Base-by-base conservation (phyloP, 1,140 invertebrate genomes). In the Hypsibius dujardini region DNA sequence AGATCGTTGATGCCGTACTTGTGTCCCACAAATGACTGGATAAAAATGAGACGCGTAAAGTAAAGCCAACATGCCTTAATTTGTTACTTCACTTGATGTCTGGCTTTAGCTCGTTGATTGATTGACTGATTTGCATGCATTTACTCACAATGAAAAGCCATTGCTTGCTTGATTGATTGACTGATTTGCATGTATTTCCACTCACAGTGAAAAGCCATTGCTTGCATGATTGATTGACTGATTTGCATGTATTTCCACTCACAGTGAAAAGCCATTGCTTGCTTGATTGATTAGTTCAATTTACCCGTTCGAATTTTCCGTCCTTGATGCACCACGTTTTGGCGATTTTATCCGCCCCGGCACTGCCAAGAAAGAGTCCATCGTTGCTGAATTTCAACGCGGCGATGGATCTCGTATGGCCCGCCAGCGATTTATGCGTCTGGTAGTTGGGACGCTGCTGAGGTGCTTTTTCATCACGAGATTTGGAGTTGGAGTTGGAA, bases 261-360 rank as follows among this genome's bases (percentile, higher is more conserved):
- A n/a, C n/a, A n/a, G n/a, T n/a, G n/a, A n/a, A n/a, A n/a, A n/a
- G n/a, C n/a, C n/a, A n/a, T n/a, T n/a, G n/a, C n/a, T n/a, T n/a
- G n/a, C n/a, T n/a, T n/a, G n/a, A n/a, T n/a, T n/a, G n/a, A n/a
- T n/a, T n/a, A n/a, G n/a, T n/a, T 46, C 87, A 86, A 76, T 98
- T 97, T 1, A 92, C 95, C 81, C 97, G 98, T 79, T 99, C 96
- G 84, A 96, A 96, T 80, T 98, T 98, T n/a, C 95, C 95, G 87
- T 98, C 95, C 80, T 92, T 94, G 3, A 94, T 90, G 74, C 92
- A 92, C 96, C 95, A 99, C 74, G 99, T 92, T 84, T 98, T 97
- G 69, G 99, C 94, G 60, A 97, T 83, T 84, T 98, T 98, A 80
- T 98, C 95, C 42, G 85, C 86, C 76, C 84, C 82, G 83, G 75